phyloP scores from a whole-genome alignment of 1,140 invertebrate genomes.

The Pseudachorutes palmiensis region DNA sequence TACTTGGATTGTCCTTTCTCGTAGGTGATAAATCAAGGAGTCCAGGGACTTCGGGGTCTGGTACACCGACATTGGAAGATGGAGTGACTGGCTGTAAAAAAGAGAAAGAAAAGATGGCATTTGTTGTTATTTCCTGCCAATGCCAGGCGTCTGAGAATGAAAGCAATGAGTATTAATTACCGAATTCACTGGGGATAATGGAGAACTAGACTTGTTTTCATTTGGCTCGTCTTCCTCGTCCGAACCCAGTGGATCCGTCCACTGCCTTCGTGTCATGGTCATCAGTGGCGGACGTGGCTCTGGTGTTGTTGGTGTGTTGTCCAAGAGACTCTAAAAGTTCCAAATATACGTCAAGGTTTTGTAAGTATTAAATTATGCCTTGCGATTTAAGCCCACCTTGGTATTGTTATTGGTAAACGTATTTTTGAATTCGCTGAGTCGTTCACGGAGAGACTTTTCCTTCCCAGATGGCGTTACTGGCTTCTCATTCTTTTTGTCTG shows the following conservation, averaged over 20 bases:
- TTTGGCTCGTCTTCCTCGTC: constrained; percentile 72
- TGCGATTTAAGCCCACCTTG: constrained; percentile 24
- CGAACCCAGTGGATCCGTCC: constrained; percentile 82
- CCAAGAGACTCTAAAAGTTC: too few relatives aligned
- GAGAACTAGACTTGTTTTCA: constrained; percentile 37
- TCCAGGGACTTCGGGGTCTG: constrained; percentile 40
- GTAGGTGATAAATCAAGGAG: constrained; percentile 43
- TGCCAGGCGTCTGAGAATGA: neutral
- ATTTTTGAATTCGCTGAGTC: constrained; percentile 34
- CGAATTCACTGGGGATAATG: constrained; percentile 25
- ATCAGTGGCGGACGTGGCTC: constrained; percentile 50
- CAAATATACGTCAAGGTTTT: too few relatives aligned
- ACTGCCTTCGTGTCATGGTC: constrained; percentile 75
- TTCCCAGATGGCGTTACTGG: constrained; percentile 19
- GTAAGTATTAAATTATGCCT: too few relatives aligned
- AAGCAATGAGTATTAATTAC: constrained; percentile 13
- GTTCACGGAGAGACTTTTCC: constrained; percentile 25
- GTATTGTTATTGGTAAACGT: constrained; percentile 35
- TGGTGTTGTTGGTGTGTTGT: constrained; percentile 15
- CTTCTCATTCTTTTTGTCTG: constrained; percentile 25
- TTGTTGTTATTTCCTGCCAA: neutral
- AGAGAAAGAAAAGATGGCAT: neutral
- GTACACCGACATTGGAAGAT: constrained; percentile 23
- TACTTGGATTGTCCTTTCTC: constrained; percentile 31
- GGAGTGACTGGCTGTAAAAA: neutral